Conservation (phyloP, 2,888 invertebrate species). For the Gibbula magus region DNA sequence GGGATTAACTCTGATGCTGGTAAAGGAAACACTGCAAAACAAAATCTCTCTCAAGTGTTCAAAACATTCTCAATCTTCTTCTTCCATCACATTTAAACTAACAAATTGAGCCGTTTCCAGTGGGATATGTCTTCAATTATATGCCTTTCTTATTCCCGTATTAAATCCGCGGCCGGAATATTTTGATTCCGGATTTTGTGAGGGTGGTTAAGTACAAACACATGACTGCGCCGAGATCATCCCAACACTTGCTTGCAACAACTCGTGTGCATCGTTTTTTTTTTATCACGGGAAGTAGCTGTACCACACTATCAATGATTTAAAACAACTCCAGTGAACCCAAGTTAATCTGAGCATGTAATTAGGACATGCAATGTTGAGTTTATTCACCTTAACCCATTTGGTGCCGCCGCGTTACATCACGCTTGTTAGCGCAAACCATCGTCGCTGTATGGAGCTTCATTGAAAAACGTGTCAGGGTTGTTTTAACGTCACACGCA, state of each 20-base stretch:
- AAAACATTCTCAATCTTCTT: too few relatives aligned
- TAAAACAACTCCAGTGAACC: neutral
- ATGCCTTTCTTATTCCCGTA: neutral
- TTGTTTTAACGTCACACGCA: too few relatives aligned
- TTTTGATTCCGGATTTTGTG: neutral
- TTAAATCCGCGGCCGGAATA: neutral
- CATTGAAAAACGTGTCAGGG: too few relatives aligned
- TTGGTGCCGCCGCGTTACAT: neutral
- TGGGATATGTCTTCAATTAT: too few relatives aligned
- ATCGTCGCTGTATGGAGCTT: too few relatives aligned
- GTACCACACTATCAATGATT: neutral
- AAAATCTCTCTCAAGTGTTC: too few relatives aligned
- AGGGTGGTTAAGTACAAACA: neutral
- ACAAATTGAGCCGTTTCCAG: too few relatives aligned
- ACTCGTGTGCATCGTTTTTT: too few relatives aligned
- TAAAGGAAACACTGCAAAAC: too few relatives aligned
- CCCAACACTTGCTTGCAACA: neutral
- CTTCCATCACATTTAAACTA: too few relatives aligned
- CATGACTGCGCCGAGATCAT: neutral
- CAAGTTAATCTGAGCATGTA: neutral
- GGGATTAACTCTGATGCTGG: too few relatives aligned
- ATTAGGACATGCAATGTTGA: neutral
- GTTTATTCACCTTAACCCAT: constrained; percentile 13
- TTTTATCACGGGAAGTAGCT: too few relatives aligned
- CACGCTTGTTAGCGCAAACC: neutral